phyloP scores from a whole-genome alignment of 2,888 invertebrate species.

The Caenorhabditis virilis region DNA sequence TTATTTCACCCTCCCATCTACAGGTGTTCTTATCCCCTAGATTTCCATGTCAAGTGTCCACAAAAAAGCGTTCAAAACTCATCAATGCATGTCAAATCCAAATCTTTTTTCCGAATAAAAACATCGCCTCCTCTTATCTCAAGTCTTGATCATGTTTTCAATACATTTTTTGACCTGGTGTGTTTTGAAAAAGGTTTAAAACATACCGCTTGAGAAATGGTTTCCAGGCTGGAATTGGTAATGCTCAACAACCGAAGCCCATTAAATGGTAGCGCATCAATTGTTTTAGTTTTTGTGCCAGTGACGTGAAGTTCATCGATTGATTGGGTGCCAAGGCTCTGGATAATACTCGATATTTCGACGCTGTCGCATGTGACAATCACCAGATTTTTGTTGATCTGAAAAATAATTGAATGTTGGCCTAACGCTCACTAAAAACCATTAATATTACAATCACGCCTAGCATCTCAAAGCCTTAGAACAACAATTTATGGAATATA shows the following conservation, averaged over 20 bases:
- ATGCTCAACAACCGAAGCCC: constrained; percentile 18
- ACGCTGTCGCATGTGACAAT: constrained; percentile 14
- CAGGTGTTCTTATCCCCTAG: too few relatives aligned
- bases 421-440: too few relatives aligned
- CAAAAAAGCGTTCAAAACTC: too few relatives aligned
- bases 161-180: too few relatives aligned
- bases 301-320: constrained; percentile 37
- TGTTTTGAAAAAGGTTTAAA: too few relatives aligned
- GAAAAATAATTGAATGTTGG: too few relatives aligned
- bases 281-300: constrained; percentile 14
- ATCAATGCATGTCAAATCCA: background rate
- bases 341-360: constrained; percentile 11
- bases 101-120: background rate
- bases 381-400: constrained; percentile 16
- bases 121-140: background rate
- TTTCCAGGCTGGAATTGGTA: constrained; percentile 14
- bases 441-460: too few relatives aligned
- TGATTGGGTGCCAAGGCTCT: constrained; percentile 26
- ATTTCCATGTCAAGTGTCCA: too few relatives aligned
- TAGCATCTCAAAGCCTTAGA: too few relatives aligned
- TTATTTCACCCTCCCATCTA: too few relatives aligned
- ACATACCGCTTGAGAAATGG: constrained; percentile 13
- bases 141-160: too few relatives aligned
- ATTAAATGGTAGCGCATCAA: constrained; percentile 27
- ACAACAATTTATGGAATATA: too few relatives aligned